Base-by-base conservation (phyloP, 2,888 invertebrate genomes). In the Aquatica leii region DNA sequence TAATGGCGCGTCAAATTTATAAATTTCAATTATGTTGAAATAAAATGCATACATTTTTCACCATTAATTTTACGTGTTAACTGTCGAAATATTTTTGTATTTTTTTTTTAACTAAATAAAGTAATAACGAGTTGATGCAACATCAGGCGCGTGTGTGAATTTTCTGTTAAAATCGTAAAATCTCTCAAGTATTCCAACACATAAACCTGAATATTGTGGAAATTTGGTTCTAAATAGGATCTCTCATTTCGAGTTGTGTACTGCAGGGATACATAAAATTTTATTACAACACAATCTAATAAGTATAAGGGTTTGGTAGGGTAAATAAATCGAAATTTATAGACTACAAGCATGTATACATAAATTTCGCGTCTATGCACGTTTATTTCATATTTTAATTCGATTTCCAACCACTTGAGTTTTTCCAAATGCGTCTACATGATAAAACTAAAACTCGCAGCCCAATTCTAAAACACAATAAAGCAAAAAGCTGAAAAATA, bases 141-240 rank as follows among this genome's bases (percentile, higher is more conserved):
- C 18, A 18, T 12, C 14, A 43, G 43, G 34, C 34, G 43, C 18
- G 12, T 55, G 31, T 34, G 46, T n/a, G 46, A 46, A 31, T 46
- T 24, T 56, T 34, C 56, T 48, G 49, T 56, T 56, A 50, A 55
- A 55, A 31, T 18, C 49, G 49, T 61, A 61, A 61, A 61, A 55
- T 55, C 54, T 60, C 49, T 18, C 41, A 56, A 52, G 51, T 46
- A 51, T 52, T 52, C 52, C 41, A 24, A 24, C 41, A 59, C 59
- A 62, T 62, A 62, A 62, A 62, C 20, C 57, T 48, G 57, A 62
- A 62, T 57, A 62, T 57, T 62, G 56, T 51, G 40, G 57, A 57
- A 62, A 62, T 62, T 62, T 62, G 56, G 46, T 62, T 56, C 62
- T 57, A 62, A 62, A 62, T 57, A 57, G 57, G 43, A 37, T 21